phyloP scores from a whole-genome alignment of 2,888 invertebrate genomes.

The Himalopsyche japonica region DNA sequence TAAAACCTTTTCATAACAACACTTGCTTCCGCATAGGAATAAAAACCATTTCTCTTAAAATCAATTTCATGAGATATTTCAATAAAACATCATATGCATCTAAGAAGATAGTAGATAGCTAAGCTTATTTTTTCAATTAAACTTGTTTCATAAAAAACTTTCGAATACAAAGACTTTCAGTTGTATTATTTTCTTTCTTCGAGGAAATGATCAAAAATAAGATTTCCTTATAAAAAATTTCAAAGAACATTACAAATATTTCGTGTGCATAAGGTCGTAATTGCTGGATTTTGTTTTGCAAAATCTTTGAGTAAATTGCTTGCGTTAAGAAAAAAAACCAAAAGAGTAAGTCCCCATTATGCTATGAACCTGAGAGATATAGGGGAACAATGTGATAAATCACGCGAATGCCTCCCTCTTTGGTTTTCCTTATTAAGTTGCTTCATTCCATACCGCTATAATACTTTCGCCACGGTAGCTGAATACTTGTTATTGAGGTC shows the following conservation, averaged over 20 bases:
- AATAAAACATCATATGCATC: no score
- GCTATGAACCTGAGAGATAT: constrained; percentile 22
- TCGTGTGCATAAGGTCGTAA: neutral
- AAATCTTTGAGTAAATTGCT: constrained; percentile 16
- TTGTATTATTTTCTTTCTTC: neutral
- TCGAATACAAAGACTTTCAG: no score
- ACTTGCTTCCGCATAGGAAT: no score
- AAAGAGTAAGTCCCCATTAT: constrained; percentile 22
- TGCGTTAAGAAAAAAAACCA: neutral
- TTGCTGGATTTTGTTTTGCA: constrained; percentile 16
- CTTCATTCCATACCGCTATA: constrained; percentile 15
- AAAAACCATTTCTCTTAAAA: no score
- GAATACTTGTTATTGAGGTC: constrained; percentile 25
- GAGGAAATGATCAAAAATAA: neutral
- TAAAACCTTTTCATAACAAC: no score
- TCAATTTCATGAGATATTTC: no score
- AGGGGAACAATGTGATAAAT: constrained; percentile 34
- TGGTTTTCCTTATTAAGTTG: constrained; percentile 32
- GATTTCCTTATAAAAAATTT: neutral
- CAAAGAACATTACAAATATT: neutral
- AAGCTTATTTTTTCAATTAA: no score
- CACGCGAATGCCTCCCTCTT: constrained; percentile 28
- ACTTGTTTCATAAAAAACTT: no score
- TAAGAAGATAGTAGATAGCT: no score
- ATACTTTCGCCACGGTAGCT: constrained; percentile 10